Evolutionary conservation across 2,797 vertebrate species (phyloP).

Genomic region (Cygnus olor): DNA sequence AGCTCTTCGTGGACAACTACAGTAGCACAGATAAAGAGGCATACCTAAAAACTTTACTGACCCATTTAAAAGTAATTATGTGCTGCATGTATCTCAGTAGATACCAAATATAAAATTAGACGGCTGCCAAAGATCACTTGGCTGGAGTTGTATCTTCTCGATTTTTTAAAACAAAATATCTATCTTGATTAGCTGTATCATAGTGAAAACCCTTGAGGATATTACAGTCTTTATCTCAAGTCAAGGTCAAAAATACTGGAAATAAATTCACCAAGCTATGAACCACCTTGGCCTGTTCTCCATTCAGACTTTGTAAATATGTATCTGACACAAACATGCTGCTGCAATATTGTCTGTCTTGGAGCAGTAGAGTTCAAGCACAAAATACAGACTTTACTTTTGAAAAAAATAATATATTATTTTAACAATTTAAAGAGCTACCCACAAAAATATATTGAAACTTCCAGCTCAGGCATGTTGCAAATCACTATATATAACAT

Average conservation of each 20-base stretch:
- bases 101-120: background rate
- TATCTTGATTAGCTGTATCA: background rate
- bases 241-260: background rate
- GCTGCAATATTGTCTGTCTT: background rate
- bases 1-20: background rate
- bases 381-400: background rate
- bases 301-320: background rate
- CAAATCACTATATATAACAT: background rate
- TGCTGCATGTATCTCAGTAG: background rate
- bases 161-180: background rate
- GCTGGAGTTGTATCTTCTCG: background rate
- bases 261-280: background rate
- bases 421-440: constrained; percentile 25
- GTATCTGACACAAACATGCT: background rate
- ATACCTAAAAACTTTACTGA: background rate
- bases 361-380: background rate
- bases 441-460: background rate
- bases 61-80: background rate
- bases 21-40: background rate
- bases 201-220: background rate
- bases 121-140: background rate
- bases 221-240: background rate
- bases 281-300: background rate
- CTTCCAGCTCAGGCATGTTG: background rate
- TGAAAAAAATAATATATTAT: background rate